Evolutionary conservation across 1,140 invertebrate genomes (phyloP).

Genomic region (Notospermus geniculatus): DNA sequence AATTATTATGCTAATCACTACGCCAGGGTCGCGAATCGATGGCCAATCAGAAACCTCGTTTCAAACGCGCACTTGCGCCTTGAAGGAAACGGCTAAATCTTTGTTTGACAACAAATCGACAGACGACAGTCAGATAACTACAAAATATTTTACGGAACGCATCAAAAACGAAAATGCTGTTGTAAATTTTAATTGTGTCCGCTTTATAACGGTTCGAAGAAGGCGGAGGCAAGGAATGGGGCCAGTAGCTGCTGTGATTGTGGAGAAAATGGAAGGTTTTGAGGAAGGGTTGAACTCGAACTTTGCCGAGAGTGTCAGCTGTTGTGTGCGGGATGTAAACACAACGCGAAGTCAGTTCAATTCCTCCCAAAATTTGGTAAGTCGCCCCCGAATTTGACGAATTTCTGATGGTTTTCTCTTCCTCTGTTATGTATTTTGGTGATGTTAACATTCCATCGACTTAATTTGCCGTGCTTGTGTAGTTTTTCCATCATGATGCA

Average conservation of each 20-base stretch:
- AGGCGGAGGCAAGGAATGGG: slow-evolving; percentile 3
- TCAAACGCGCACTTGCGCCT: slow-evolving; percentile 7
- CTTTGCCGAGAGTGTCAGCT: neutral
- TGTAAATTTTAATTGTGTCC: neutral
- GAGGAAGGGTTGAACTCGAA: neutral
- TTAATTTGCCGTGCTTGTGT: no score
- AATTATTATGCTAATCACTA: no score
- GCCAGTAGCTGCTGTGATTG: slow-evolving; percentile 3
- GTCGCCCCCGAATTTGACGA: neutral
- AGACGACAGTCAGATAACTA: neutral
- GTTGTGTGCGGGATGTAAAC: slow-evolving; percentile 1
- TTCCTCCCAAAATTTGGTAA: neutral
- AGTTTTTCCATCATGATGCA: no score
- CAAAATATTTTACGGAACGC: slow-evolving; percentile 1
- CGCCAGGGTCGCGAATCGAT: neutral
- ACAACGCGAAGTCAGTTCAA: neutral
- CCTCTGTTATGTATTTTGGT: no score
- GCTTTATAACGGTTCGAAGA: neutral
- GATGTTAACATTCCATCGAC: no score
- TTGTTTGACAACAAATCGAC: neutral
- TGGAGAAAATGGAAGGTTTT: slow-evolving; percentile 8
- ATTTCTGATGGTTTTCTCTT: neutral
- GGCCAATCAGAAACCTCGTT: slow-evolving; percentile 2
- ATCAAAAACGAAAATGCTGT: slow-evolving; percentile 3
- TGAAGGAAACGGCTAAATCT: neutral